Base-by-base conservation (phyloP, 2,888 invertebrate genomes). In the Uloborus plumipes region DNA sequence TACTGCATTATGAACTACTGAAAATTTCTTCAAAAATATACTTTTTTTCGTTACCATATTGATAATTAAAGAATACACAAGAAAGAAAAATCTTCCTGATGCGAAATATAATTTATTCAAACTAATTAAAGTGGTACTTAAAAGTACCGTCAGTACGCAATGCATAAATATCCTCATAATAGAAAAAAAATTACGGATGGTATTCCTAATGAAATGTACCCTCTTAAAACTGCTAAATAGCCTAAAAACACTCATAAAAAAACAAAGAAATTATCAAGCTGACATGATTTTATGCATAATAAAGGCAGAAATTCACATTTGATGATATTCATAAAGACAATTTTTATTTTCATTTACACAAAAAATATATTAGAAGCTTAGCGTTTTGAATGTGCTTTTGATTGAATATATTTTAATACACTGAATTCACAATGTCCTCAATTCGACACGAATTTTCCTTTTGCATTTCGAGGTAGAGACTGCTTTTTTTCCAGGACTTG, bases 261-360 rank as follows among this genome's bases (percentile, higher is more conserved):
- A 7, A 7, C 55, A 55, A 55, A 55, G 55, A 55, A 55, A 55
- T 55, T 55, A 11, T 55, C 7, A 11, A 11, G 7, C 18, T 7
- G 16, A 55, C 7, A 55, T 55, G 7, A 11, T 55, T 55, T 55
- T 55, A 55, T 55, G 16, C 55, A 55, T 55, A n/a, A 20, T 59
- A 20, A 20, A 59, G 15, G 22, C 15, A 20, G 18, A 59, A 59
- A 59, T 20, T 18, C 18, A 59, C 18, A 59, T 59, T 59, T 59
- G 59, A 59, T 59, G 59, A 59, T 59, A 59, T 11, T 59, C 59
- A 59, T 20, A 59, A 59, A 59, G n/a, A 59, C 18, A 18, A 20
- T 59, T 59, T 59, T 59, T 59, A 7, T 55, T 55, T 55, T 55
- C 55, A 55, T 55, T 55, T 11, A 7, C 16, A 15, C 55, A 55